Evolutionary conservation across 2,888 invertebrate genomes (phyloP), one percentile per base, ranked within the genome.

Genomic region (Altica lythri): DNA sequence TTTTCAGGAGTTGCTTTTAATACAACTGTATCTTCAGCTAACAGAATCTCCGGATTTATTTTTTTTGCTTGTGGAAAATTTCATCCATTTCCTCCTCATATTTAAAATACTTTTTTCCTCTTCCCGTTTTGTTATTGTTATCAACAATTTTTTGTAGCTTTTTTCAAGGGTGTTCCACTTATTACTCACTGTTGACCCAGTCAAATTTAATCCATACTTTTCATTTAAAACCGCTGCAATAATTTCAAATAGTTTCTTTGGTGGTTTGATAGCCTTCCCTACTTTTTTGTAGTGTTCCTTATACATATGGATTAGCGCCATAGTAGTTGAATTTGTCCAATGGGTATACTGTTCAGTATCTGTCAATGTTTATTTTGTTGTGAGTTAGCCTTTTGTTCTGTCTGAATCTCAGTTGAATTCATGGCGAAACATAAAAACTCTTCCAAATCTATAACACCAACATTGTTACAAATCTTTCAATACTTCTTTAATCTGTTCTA

Each of bases 291-390:
- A 35, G 17, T 16, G 16, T 35, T 35, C 35, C n/a, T 35, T 35
- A 35, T 35, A 35, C 14, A 35, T 35, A 9, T 35, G 35, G 17
- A 35, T 35, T 35, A 35, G 17, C 2, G 16, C 35, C 17, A 37
- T 37, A 10, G 37, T 37, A 9, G 19, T 38, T 38, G 16, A n/a
- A 38, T 38, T 12, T 38, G 38, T 38, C 38, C 22, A 38, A 38
- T 40, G 10, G n/a, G 13, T 13, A 25, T 25, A 22, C n/a, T 27
- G 27, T 6, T 3, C n/a, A n/a, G n/a, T n/a, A n/a, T n/a, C n/a
- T n/a, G n/a, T n/a, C n/a, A n/a, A n/a, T n/a, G n/a, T n/a, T n/a
- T n/a, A n/a, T n/a, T n/a, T n/a, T n/a, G n/a, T n/a, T n/a, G n/a
- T n/a, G n/a, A n/a, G n/a, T n/a, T n/a, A n/a, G n/a, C n/a, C n/a